Conservation (phyloP, 64 coral and sea anemone genomes). For the Trachythela sp. region DNA sequence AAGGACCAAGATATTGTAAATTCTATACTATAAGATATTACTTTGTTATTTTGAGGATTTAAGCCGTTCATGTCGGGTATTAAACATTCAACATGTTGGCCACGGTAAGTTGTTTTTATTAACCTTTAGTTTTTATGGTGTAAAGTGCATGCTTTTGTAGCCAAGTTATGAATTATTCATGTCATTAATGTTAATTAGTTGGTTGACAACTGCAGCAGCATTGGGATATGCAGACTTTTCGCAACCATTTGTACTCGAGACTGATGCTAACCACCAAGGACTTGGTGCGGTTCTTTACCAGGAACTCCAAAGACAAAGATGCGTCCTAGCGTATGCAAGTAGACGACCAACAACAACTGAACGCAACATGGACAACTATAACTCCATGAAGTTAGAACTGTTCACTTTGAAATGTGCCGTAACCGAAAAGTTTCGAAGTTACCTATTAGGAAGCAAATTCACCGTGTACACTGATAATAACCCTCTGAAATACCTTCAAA, state of each 20-base stretch:
- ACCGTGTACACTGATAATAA: background rate
- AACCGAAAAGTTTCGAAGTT: background rate
- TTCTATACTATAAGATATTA: too few relatives aligned
- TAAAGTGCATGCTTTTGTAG: too few relatives aligned
- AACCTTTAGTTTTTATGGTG: too few relatives aligned
- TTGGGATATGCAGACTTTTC: conserved; percentile 38
- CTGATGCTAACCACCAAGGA: background rate
- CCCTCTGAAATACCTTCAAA: background rate
- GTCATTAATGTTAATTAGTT: too few relatives aligned
- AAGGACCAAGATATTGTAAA: too few relatives aligned
- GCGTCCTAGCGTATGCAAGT: background rate
- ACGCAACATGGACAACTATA: background rate
- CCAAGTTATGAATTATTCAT: too few relatives aligned
- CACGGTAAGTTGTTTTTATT: too few relatives aligned
- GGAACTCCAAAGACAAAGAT: background rate
- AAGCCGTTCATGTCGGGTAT: too few relatives aligned
- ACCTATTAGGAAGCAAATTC: background rate
- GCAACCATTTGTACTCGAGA: background rate
- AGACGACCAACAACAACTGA: background rate
- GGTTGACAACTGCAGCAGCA: conserved; percentile 53
- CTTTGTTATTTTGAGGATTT: too few relatives aligned
- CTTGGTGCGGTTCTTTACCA: background rate
- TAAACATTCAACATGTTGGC: too few relatives aligned
- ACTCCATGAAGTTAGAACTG: background rate
- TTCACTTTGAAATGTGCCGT: background rate